These are phyloP conservation scores for Nilaparvata lugens DNA, from an alignment of 1,140 invertebrate genomes.

Conservation along the genomic window DNA sequence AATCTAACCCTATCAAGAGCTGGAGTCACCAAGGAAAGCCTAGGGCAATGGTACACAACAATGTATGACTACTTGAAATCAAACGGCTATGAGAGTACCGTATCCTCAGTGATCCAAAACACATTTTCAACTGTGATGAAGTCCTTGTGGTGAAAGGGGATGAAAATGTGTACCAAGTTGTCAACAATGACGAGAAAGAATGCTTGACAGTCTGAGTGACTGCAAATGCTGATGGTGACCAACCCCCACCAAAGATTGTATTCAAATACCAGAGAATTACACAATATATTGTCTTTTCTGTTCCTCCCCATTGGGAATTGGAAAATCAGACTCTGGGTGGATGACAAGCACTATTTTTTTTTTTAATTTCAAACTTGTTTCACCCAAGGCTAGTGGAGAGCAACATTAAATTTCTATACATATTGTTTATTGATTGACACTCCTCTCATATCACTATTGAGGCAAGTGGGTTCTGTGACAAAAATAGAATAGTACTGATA, in stretches of 20 bases:
- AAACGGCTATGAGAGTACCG: no score
- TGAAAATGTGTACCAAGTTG: slow-evolving; percentile 13
- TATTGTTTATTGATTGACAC: no score
- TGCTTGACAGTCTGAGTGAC: slow-evolving; percentile 17
- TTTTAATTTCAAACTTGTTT: slow-evolving; percentile 34
- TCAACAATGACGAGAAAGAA: slow-evolving; percentile 18
- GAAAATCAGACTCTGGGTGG: slow-evolving; percentile 31
- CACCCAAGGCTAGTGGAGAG: slow-evolving; percentile 28
- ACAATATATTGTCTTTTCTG: slow-evolving; percentile 23
- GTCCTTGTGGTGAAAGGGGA: slow-evolving; percentile 15
- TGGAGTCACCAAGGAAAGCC: slow-evolving; percentile 25
- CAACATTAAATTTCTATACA: no score
- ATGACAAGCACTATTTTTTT: slow-evolving; percentile 30
- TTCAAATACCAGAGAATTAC: slow-evolving; percentile 27
- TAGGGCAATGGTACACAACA: slow-evolving; percentile 29
- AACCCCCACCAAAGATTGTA: slow-evolving; percentile 15
- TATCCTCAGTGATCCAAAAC: slow-evolving; percentile 21
- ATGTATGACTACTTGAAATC: slow-evolving; percentile 25
- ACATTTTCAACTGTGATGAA: slow-evolving; percentile 21
- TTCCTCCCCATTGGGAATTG: slow-evolving; percentile 30
- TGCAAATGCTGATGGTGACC: slow-evolving; percentile 9
- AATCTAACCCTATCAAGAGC: slow-evolving; percentile 26
- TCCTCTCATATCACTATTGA: no score
- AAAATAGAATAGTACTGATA: no score
- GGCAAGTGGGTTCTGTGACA: no score